Evolutionary conservation across 2,113 vertebrate genomes (phyloP).

Genomic region (Anhinga rufa): DNA sequence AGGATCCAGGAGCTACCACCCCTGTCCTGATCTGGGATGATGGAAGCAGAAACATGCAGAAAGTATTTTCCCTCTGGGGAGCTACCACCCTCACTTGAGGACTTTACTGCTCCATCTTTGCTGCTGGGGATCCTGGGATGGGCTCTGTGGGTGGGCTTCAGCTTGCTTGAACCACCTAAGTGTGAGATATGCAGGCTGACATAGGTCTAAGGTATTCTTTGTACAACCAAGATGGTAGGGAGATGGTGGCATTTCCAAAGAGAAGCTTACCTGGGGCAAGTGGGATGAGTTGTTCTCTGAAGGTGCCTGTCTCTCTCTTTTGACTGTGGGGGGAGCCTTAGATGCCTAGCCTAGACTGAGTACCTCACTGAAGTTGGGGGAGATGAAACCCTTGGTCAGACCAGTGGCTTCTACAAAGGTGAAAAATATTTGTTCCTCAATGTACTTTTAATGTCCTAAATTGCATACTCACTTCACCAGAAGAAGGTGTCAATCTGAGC

Average conservation of each 20-base stretch:
- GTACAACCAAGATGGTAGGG: not conserved
- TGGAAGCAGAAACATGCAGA: not conserved
- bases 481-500: not conserved
- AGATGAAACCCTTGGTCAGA: not conserved
- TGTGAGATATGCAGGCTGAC: not conserved
- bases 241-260: not conserved
- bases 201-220: not conserved
- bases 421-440: not conserved
- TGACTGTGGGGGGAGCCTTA: not conserved
- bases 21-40: not conserved
- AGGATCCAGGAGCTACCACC: not conserved
- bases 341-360: not conserved
- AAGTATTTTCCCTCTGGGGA: not conserved
- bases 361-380: not conserved
- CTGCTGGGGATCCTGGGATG: not conserved
- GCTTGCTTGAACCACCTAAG: not conserved
- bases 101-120: not conserved
- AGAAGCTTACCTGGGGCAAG: not conserved
- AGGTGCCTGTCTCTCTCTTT: not conserved
- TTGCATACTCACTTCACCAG: not conserved
- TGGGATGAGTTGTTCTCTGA: not conserved
- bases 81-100: not conserved
- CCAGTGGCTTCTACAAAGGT: not conserved
- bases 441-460: not conserved
- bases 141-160: not conserved